Evolutionary conservation across 2,797 vertebrate genomes (phyloP).

Genomic region (Neoniphon sammara): DNA sequence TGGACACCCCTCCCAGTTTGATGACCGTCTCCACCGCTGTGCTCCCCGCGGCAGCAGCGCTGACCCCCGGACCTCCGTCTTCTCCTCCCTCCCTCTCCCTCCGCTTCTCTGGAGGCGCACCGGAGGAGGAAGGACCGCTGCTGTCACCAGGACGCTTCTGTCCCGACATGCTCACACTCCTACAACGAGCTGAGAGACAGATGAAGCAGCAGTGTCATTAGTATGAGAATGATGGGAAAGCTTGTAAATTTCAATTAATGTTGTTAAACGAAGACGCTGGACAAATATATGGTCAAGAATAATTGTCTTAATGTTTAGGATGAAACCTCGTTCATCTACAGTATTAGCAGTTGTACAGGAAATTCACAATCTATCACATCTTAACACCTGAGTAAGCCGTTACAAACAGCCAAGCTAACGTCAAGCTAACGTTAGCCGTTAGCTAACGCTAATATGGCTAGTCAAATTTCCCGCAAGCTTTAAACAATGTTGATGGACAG

Average conservation of each 20-base stretch:
- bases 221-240: not conserved
- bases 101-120: slow-evolving; percentile 81
- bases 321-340: rapidly evolving
- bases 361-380: not conserved
- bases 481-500: not conserved
- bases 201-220: not conserved
- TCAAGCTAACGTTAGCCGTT: slow-evolving; percentile 59
- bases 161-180: slow-evolving; percentile 80
- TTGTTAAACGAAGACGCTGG: not conserved
- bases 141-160: slow-evolving; percentile 84
- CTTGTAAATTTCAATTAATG: not conserved
- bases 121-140: slow-evolving; percentile 74
- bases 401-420: slow-evolving; percentile 6
- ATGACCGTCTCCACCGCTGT: slow-evolving; percentile 89
- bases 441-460: slow-evolving; percentile 51
- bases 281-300: not conserved
- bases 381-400: not conserved
- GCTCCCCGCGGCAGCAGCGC: slow-evolving; percentile 78
- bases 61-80: slow-evolving; percentile 77
- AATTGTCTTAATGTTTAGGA: not conserved
- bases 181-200: slow-evolving; percentile 15
- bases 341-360: rapidly evolving
- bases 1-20: slow-evolving; percentile 95
- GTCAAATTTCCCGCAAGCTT: slow-evolving; percentile 10
- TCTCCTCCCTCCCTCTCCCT: slow-evolving; percentile 80